Percentiles rank a stretch among this genome's conserved stretches.
Conservation (phyloP, 2,797 vertebrate species). For the Myoxocephalus aenaeus region DNA sequence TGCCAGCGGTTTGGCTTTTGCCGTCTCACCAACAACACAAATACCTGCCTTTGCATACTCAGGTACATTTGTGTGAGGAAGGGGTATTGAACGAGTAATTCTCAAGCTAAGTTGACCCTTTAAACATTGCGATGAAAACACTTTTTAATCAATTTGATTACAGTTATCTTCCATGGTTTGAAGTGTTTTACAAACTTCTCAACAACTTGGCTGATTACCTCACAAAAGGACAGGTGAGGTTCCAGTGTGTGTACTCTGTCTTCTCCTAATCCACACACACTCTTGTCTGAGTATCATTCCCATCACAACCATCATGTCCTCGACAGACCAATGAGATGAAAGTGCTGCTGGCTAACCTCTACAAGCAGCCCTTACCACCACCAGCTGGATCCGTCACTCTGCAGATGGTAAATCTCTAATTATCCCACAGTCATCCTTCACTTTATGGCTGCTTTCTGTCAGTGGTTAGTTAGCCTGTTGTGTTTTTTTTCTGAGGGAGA, state of each 20-base stretch:
- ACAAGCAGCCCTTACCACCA: slow-evolving; percentile 81
- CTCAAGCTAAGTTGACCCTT: not conserved
- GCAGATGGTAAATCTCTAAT: slow-evolving; percentile 84
- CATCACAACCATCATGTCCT: not conserved
- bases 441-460: slow-evolving; percentile 41
- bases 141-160: slow-evolving; percentile 17
- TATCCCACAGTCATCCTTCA: slow-evolving; percentile 15
- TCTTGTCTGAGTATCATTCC: not conserved
- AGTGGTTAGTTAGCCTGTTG: slow-evolving; percentile 68
- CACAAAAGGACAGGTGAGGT: slow-evolving; percentile 88
- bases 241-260: not conserved
- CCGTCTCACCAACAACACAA: slow-evolving; percentile 85
- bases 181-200: slow-evolving; percentile 94
- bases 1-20: slow-evolving; percentile 93
- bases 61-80: slow-evolving; percentile 77
- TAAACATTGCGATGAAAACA: not conserved
- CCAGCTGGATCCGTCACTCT: slow-evolving; percentile 79
- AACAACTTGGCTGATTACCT: slow-evolving; percentile 90
- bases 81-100: not conserved
- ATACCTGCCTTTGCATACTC: slow-evolving; percentile 90
- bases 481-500: slow-evolving; percentile 83
- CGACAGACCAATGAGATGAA: slow-evolving; percentile 85
- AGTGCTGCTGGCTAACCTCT: slow-evolving; percentile 80
- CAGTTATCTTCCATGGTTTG: slow-evolving; percentile 94
- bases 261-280: not conserved